Conservation (phyloP, 2,113 vertebrate species). For the Dissostichus mawsoni region DNA sequence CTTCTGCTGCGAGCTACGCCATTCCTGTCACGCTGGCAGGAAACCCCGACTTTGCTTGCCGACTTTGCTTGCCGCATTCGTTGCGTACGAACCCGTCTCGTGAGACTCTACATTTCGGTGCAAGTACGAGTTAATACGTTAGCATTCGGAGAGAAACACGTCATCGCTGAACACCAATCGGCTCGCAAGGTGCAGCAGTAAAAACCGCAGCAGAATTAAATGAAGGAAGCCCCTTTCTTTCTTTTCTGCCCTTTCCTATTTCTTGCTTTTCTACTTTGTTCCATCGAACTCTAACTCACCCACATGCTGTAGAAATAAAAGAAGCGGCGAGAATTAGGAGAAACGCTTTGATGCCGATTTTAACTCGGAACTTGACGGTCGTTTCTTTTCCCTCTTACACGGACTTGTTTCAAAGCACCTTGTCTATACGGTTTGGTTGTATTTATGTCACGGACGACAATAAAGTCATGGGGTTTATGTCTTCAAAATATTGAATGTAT, state of each 20-base stretch:
- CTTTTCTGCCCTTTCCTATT: background rate
- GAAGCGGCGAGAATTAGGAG: background rate
- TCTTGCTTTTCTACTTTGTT: background rate
- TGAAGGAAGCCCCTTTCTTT: background rate
- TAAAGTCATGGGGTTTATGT: background rate
- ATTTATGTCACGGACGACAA: background rate
- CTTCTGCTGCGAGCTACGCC: slow-evolving; percentile 21
- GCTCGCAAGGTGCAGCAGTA: slow-evolving; percentile 24
- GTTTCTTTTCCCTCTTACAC: background rate
- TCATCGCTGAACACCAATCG: slow-evolving; percentile 20
- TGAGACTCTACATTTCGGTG: slow-evolving; percentile 4
- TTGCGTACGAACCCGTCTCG: slow-evolving; percentile 8
- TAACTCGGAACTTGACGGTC: background rate
- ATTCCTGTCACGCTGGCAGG: slow-evolving; percentile 35
- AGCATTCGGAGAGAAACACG: slow-evolving; percentile 17
- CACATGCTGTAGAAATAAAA: background rate
- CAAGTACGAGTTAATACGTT: slow-evolving; percentile 27
- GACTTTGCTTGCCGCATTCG: background rate
- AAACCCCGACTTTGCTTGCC: slow-evolving; percentile 34
- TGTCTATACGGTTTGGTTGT: background rate
- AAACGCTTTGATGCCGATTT: background rate
- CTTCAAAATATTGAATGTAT: background rate
- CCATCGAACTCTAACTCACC: background rate
- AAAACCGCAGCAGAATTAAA: slow-evolving; percentile 15
- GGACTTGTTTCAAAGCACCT: background rate